Conservation (phyloP, 2,113 vertebrate genomes). For the Monarcha castaneiventris region DNA sequence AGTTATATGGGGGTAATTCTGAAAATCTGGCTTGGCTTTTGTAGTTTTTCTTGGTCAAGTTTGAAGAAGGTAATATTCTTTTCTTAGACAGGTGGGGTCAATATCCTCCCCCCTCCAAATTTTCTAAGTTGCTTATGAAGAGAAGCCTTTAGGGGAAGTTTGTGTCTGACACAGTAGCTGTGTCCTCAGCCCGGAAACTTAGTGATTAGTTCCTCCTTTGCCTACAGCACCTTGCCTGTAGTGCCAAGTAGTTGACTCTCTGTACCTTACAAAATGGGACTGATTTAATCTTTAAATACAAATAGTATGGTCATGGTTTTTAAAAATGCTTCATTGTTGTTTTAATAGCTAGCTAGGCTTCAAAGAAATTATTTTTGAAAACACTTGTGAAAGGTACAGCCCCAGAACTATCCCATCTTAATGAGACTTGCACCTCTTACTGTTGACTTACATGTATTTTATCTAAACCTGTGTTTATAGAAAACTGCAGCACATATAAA, state of each 20-base stretch:
- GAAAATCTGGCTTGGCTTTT: background rate
- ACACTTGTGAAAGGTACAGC: background rate
- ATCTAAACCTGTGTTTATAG: background rate
- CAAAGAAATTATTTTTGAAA: background rate
- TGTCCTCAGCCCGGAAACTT: background rate
- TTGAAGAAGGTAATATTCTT: background rate
- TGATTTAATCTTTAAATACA: background rate
- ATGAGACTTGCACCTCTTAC: background rate
- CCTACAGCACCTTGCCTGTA: background rate
- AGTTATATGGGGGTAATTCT: background rate
- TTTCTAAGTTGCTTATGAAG: background rate
- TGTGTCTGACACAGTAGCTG: accelerated
- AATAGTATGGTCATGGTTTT: background rate
- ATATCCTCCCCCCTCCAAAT: background rate
- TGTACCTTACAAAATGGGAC: background rate
- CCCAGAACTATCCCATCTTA: background rate
- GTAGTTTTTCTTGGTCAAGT: background rate
- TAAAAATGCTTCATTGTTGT: background rate
- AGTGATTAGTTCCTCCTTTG: background rate
- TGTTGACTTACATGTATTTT: background rate
- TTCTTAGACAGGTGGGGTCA: background rate
- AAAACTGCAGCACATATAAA: background rate
- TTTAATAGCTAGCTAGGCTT: background rate
- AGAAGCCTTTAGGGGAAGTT: background rate
- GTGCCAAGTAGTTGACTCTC: background rate